phyloP scores from a whole-genome alignment of 2,888 invertebrate species.

The Linnaemya vulpina region DNA sequence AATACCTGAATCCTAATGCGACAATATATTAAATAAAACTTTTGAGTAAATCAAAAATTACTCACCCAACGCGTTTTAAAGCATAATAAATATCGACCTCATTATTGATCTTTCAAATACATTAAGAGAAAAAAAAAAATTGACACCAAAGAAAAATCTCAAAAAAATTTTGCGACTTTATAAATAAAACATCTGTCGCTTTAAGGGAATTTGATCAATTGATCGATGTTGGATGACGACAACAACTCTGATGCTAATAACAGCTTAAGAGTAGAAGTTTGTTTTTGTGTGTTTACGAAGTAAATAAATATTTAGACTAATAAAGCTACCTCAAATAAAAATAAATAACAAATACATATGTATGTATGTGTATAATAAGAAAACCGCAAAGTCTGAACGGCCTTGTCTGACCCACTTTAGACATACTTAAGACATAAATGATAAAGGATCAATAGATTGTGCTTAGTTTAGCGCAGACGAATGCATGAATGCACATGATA shows the following conservation, averaged over 20 bases:
- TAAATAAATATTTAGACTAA: slow-evolving; percentile 18
- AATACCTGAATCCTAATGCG: no score
- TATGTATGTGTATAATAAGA: slow-evolving; percentile 16
- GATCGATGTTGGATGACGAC: slow-evolving; percentile 41
- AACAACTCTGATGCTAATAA: slow-evolving; percentile 32
- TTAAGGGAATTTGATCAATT: slow-evolving; percentile 38
- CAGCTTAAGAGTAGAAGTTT: slow-evolving; percentile 21
- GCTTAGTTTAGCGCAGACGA: no score
- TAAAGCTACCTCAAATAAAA: neutral
- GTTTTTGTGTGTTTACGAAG: slow-evolving; percentile 29
- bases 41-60: slow-evolving; percentile 39
- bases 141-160: slow-evolving; percentile 44
- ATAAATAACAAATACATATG: slow-evolving; percentile 8
- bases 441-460: no score
- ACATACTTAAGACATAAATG: slow-evolving; percentile 56
- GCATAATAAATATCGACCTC: slow-evolving; percentile 59
- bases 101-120: slow-evolving; percentile 55
- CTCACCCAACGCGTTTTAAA: slow-evolving; percentile 54
- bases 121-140: slow-evolving; percentile 25
- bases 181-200: slow-evolving; percentile 57
- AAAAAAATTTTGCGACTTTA: slow-evolving; percentile 45
- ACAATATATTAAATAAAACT: slow-evolving; percentile 22
- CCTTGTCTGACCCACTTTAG: slow-evolving; percentile 82
- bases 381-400: slow-evolving; percentile 73
- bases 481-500: no score